Evolutionary conservation across 2,797 vertebrate genomes (phyloP).

Genomic region (Valencia hispanica): DNA sequence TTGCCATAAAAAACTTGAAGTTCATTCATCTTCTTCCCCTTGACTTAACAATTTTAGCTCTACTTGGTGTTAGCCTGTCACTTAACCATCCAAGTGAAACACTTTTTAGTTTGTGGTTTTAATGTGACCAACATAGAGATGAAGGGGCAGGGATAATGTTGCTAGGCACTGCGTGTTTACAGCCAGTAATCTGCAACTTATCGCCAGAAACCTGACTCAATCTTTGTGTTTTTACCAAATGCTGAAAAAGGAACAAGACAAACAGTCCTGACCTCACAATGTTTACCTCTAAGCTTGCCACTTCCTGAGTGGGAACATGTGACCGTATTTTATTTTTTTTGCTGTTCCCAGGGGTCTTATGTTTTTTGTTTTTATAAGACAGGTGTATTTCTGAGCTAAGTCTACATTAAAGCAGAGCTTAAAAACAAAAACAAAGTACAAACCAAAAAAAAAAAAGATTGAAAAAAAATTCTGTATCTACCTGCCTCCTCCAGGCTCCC

Average conservation of each 20-base stretch:
- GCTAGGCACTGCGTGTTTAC: not conserved
- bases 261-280: slow-evolving; percentile 27
- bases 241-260: not conserved
- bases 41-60: not conserved
- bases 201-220: not conserved
- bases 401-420: not conserved
- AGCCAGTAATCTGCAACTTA: not conserved
- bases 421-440: not conserved
- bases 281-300: slow-evolving; percentile 13
- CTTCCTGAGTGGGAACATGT: slow-evolving; percentile 34
- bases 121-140: not conserved
- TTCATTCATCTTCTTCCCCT: not conserved
- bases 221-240: not conserved
- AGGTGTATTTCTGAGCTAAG: not conserved
- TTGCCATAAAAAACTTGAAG: too few species aligned
- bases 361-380: not conserved
- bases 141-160: not conserved
- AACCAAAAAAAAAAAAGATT: not conserved
- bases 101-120: not conserved
- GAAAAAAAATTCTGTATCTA: slow-evolving; percentile 24
- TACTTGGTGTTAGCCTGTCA: not conserved
- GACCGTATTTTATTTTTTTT: not conserved
- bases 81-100: not conserved
- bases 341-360: not conserved
- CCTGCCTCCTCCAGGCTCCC: slow-evolving; percentile 88